A percentile compares a stretch with the other conserved stretches of the same genome.
phyloP scores from a whole-genome alignment of 1,140 invertebrate species.

The Dendrolimus kikuchii region DNA sequence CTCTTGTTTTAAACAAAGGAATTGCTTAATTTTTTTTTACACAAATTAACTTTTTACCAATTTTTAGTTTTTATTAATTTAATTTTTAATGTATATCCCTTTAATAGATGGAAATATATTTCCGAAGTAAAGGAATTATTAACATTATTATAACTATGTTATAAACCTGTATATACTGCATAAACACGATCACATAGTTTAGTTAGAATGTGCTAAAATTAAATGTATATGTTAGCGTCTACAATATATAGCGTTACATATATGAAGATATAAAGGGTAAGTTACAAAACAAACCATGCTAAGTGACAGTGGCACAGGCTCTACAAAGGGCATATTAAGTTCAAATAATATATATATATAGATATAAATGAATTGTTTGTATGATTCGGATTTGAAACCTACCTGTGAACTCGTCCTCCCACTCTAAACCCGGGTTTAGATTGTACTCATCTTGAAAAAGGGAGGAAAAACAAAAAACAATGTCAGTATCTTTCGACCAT shows the following conservation, averaged over 20 bases:
- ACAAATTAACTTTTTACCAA: too few relatives aligned
- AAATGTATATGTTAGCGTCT: conserved; percentile 55
- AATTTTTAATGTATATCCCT: too few relatives aligned
- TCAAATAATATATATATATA: conserved; percentile 27
- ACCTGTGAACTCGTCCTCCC: conserved; percentile 99
- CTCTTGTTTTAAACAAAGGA: too few relatives aligned
- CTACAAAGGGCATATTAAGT: conserved; percentile 62
- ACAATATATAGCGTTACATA: conserved; percentile 63
- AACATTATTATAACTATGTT: not conserved
- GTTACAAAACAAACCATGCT: conserved; percentile 57
- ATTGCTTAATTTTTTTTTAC: too few relatives aligned
- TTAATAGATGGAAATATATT: too few relatives aligned
- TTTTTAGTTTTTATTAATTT: too few relatives aligned
- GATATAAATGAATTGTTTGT: conserved; percentile 24
- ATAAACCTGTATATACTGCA: conserved; percentile 2
- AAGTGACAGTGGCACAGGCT: conserved; percentile 64
- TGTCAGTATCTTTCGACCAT: conserved; percentile 73
- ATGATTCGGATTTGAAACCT: conserved; percentile 79
- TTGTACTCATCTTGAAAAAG: conserved; percentile 97
- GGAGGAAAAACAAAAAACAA: conserved; percentile 80
- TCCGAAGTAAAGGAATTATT: too few relatives aligned
- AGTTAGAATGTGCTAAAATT: conserved; percentile 34
- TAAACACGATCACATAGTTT: conserved; percentile 4
- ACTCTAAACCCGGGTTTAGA: conserved; percentile 99
- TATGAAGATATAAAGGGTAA: conserved; percentile 40